A percentile compares a stretch with the other conserved stretches of the same genome.
These are phyloP conservation scores for Agrochola litura DNA, from an alignment of 2,888 invertebrate genomes.

Conservation along the genomic window DNA sequence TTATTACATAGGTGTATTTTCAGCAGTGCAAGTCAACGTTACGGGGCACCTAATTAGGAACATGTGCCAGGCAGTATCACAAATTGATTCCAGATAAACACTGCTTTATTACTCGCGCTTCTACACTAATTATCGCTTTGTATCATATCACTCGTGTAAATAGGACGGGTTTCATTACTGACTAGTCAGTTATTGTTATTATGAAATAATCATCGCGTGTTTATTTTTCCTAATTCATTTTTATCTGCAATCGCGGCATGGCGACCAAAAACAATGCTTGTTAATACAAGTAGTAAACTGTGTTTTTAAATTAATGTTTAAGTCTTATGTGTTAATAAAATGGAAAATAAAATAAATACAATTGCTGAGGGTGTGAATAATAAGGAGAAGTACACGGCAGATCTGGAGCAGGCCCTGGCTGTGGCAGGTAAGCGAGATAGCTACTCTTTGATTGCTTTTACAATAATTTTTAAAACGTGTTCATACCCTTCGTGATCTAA, in stretches of 20 bases:
- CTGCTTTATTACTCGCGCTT: conserved; percentile 39
- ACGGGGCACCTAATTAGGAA: background rate
- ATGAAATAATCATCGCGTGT: conserved; percentile 22
- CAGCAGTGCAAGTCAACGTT: background rate
- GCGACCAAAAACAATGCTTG: conserved; percentile 68
- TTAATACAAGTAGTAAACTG: conserved; percentile 64
- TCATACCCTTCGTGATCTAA: background rate
- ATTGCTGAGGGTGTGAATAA: conserved; percentile 70
- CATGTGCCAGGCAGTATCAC: conserved; percentile 10
- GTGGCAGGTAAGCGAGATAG: conserved; percentile 68
- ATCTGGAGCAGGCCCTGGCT: conserved; percentile 81
- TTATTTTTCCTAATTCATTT: conserved; percentile 52
- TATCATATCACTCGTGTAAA: conserved; percentile 45
- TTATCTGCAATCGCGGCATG: conserved; percentile 46
- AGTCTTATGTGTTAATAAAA: conserved; percentile 48
- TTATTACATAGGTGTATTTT: background rate
- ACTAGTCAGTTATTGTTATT: conserved; percentile 22
- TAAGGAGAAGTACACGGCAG: conserved; percentile 71
- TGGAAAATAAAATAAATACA: conserved; percentile 72
- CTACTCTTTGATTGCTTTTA: background rate
- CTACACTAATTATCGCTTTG: conserved; percentile 29
- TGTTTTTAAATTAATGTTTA: conserved; percentile 8
- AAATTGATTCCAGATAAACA: conserved; percentile 64
- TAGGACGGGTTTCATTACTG: conserved; percentile 38
- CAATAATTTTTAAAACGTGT: background rate